A percentile compares a stretch with the other conserved stretches of the same genome.
These are phyloP conservation scores for Sebastes oblongus DNA, from an alignment of 2,797 vertebrate species.

Conservation along the genomic window DNA sequence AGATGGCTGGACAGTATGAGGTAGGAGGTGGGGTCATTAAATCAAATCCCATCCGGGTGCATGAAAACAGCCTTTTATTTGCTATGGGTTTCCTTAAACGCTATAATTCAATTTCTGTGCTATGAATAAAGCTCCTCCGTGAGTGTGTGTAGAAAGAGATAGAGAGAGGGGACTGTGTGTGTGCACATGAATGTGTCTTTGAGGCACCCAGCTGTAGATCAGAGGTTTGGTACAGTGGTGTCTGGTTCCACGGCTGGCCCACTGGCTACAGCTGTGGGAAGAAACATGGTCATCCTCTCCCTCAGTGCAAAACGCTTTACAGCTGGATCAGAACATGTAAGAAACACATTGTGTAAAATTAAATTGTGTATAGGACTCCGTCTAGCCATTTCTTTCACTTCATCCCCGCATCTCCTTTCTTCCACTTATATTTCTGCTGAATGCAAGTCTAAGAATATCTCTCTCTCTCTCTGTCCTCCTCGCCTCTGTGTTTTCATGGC, in stretches of 20 bases:
- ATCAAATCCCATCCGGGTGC: constrained; percentile 49
- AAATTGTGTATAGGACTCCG: neutral
- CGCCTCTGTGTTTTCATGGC: constrained; percentile 30
- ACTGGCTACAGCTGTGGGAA: constrained; percentile 37
- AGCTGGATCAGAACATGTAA: neutral
- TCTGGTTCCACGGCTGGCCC: constrained; percentile 51
- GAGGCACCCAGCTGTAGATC: constrained; percentile 57
- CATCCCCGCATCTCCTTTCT: neutral
- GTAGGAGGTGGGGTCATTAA: constrained; percentile 63
- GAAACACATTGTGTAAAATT: neutral
- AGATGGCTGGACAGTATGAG: constrained; percentile 70
- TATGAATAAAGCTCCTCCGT: constrained; percentile 42
- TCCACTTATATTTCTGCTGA: neutral
- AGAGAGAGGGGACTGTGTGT: neutral
- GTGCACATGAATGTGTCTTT: constrained; percentile 21
- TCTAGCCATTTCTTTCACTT: neutral
- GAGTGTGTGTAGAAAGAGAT: neutral
- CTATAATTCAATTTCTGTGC: constrained; percentile 49
- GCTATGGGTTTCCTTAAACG: constrained; percentile 49
- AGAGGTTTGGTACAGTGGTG: constrained; percentile 48
- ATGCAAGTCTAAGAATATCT: constrained; percentile 38
- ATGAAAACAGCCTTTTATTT: constrained; percentile 63
- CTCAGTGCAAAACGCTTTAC: constrained; percentile 9
- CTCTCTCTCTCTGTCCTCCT: constrained; percentile 5
- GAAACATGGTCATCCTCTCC: neutral